A percentile compares a stretch with the other conserved stretches of the same genome.
phyloP scores from a whole-genome alignment of 2,888 invertebrate species.

The Melanophora roralis region DNA sequence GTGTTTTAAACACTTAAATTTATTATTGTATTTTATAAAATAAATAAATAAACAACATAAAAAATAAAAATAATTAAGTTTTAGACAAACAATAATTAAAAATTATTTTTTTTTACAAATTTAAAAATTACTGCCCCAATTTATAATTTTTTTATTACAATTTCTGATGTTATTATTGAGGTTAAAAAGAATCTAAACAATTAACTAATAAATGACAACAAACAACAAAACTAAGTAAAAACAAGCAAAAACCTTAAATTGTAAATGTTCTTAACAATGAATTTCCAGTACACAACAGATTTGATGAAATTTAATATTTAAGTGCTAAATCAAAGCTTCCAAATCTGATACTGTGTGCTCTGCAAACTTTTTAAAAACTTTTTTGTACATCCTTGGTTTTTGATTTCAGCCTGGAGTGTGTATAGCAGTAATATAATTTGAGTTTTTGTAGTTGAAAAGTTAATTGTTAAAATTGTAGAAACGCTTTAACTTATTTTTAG shows the following conservation, averaged over 20 bases:
- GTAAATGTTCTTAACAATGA: constrained; percentile 51
- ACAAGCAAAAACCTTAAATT: constrained; percentile 25
- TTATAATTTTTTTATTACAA: too few relatives aligned
- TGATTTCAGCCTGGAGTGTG: background rate
- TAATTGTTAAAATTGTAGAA: background rate
- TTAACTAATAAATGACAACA: background rate
- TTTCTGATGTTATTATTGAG: too few relatives aligned
- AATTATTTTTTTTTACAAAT: too few relatives aligned
- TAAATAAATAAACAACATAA: background rate
- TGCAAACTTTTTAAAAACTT: background rate
- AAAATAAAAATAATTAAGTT: background rate
- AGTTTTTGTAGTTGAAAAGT: background rate
- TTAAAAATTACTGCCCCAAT: too few relatives aligned
- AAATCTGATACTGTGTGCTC: background rate
- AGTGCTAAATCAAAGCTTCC: constrained; percentile 34
- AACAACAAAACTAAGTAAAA: background rate
- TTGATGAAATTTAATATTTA: constrained; percentile 60
- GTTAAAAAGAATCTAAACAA: too few relatives aligned
- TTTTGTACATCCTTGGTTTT: background rate
- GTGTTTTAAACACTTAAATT: constrained; percentile 50
- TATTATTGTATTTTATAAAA: constrained; percentile 16
- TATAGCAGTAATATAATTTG: background rate
- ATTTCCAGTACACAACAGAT: constrained; percentile 53
- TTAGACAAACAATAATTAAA: too few relatives aligned
- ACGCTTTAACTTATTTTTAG: background rate